Evolutionary conservation across 2,797 vertebrate genomes (phyloP), one percentile per base, ranked within the genome.

Genomic region (Coregonus ussuriensis): DNA sequence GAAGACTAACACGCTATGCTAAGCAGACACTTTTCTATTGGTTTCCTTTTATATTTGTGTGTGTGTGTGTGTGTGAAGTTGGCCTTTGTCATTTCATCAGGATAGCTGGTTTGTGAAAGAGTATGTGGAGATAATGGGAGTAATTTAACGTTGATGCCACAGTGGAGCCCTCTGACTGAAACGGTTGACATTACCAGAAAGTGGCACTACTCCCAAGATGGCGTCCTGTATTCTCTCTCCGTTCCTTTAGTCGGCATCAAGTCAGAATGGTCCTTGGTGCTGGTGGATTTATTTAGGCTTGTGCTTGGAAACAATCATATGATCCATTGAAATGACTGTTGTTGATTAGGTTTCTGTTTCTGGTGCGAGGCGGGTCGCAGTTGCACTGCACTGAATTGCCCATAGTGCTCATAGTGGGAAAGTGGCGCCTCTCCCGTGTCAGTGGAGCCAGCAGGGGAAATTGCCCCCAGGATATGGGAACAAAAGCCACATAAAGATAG

Each of bases 281-380:
- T 15, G 16, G 59, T 35, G 86, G 84, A 88, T 87, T 87, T 85
- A 87, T 88, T 88, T 71, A 35, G 78, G 16, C 54, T 5, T 18
- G 4, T 35, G 81, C 74, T 84, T 86, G 33, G 15, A 35, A 65
- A 83, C 71, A 73, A 81, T 71, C 63, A 71, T 63, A 47, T 71
- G 1, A 0, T 4, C 14, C 14, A 33, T 33, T 52, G 18, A 71
- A 66, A 13, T 73, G 71, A 71, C 63, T 31, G 69, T 56, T 14
- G 25, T 59, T 65, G 70, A 54, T 52, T 51, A 74, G 21, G 33
- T 76, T 68, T 33, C 56, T 74, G 35, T 63, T 84, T 70, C 75
- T 77, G 52, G 51, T 65, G 76, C 1, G 72, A 76, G 54, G 54
- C 18, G 54, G 5, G 56, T 59, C 1, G 56, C 72, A 21, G 78